Evolutionary conservation across 2,113 vertebrate species (phyloP), one percentile per base, ranked within the genome.

Genomic region (Leuciscus idus): DNA sequence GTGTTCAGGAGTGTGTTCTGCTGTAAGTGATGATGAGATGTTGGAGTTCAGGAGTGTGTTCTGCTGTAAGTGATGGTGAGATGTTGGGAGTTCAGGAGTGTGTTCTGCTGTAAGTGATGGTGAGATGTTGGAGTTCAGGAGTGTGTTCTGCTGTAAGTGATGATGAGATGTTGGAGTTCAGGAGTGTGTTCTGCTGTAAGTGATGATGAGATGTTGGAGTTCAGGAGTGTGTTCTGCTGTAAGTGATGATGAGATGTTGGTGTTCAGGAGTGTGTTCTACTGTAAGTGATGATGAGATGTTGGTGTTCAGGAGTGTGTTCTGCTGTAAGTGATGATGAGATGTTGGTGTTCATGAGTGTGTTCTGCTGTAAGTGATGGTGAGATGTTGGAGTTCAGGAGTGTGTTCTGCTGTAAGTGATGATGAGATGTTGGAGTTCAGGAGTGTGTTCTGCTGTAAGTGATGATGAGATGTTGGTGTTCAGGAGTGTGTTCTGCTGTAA

Each of bases 221-320:
- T 43, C 7, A 8, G 1, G 1, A 43, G 39, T 39, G 39, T 39
- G 6, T 39, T 6, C 0, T 1, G 23, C 84, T 93, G 93, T 86
- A 95, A 96, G 95, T 94, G 94, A 97, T 95, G 96, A 26, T 26
- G 26, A 26, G 26, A 26, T 26, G 26, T 26, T 26, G 26, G 26
- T 26, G 26, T 43, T 43, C 7, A 8, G 1, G 1, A 43, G 39
- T 39, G 39, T 39, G 6, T 39, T 6, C 0, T 1, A 9, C 84
- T 93, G 93, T 86, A 95, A 96, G 95, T 94, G 94, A 97, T 95
- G 96, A 96, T 96, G 26, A 26, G 26, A 26, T 26, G 26, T 26
- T 26, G 26, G 26, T 1, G 26, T 43, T 43, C 7, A 8, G 1
- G 1, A 43, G 39, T 39, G 39, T 39, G 6, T 39, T 6, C 0